phyloP scores from a whole-genome alignment of 2,888 invertebrate genomes.

The Eristalinus aeneus region DNA sequence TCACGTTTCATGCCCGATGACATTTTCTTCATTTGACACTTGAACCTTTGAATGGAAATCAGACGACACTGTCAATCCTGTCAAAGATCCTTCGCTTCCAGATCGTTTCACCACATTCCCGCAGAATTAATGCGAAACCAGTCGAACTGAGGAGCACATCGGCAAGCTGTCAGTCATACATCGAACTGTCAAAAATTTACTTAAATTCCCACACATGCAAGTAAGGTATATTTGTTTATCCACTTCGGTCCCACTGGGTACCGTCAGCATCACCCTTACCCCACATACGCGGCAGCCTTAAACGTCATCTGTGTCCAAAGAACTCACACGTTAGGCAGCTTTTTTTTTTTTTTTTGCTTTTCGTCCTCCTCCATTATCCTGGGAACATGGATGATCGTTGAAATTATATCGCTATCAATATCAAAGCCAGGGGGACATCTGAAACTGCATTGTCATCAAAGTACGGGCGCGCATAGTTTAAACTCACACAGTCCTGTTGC shows the following conservation, averaged over 20 bases:
- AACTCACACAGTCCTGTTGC: neutral
- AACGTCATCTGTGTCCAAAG: conserved; percentile 17
- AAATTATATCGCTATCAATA: conserved; percentile 50
- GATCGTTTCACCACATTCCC: no score
- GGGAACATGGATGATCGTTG: conserved; percentile 37
- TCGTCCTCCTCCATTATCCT: neutral
- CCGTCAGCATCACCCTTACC: neutral
- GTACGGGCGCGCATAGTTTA: neutral
- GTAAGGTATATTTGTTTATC: no score
- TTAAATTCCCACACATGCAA: no score
- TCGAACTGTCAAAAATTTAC: no score
- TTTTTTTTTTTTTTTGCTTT: neutral
- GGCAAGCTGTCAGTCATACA: no score
- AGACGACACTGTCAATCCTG: no score
- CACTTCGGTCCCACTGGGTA: neutral
- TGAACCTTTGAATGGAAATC: no score
- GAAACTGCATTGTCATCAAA: conserved; percentile 51
- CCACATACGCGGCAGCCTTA: neutral
- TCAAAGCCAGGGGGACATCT: conserved; percentile 31
- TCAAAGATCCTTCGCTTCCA: no score
- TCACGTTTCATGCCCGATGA: no score
- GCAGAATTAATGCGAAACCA: no score
- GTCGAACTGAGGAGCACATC: no score
- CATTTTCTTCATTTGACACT: no score
- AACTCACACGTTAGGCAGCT: neutral